Base-by-base conservation (phyloP, 2,797 vertebrate genomes). In the Nyctibius grandis region DNA sequence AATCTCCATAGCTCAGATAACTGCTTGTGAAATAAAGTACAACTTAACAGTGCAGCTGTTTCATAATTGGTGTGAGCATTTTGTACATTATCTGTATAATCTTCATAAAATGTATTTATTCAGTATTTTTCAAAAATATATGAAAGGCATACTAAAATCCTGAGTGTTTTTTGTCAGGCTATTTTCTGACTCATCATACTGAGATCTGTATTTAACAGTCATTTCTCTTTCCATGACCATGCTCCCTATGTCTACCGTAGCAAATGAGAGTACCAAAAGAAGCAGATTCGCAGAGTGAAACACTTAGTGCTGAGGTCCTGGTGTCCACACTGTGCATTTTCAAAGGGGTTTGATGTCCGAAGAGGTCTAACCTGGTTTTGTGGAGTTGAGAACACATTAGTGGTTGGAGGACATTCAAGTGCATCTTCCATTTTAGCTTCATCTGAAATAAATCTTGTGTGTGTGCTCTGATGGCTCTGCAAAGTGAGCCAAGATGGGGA, bases 401-500 rank as follows among this genome's bases (percentile, higher is more conserved):
- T 56, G 54, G 15, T 31, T 84, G 67, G 50, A 79, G 18, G 13
- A 59, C 19, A 11, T 33, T 85, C 29, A 86, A 91, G 26, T 67
- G 26, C 47, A 28, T 64, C 77, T 95, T 96, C 56, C 51, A 12
- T 54, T 91, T 93, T 65, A 45, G 33, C 73, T 95, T 79, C 5
- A 57, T 25, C 61, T 76, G 61, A 72, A 91, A 65, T 31, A 79
- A 81, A 50, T 47, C 7, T 9, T 3, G 31, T 5, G 12, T 34
- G 15, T 64, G 45, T 59, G 38, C 44, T 79, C 25, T 33, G 19
- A 45, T 0, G 8, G 53, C 70, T 72, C 56, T 75, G 72, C 53
- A 17, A 74, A 77, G 45, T 36, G 45, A 75, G 33, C 38, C 23
- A 38, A 3, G 31, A 44, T 15, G 31, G 28, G 47, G 21, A 54